These are phyloP conservation scores for Nasonia vitripennis DNA, from an alignment of 1,140 invertebrate species.

Conservation along the genomic window DNA sequence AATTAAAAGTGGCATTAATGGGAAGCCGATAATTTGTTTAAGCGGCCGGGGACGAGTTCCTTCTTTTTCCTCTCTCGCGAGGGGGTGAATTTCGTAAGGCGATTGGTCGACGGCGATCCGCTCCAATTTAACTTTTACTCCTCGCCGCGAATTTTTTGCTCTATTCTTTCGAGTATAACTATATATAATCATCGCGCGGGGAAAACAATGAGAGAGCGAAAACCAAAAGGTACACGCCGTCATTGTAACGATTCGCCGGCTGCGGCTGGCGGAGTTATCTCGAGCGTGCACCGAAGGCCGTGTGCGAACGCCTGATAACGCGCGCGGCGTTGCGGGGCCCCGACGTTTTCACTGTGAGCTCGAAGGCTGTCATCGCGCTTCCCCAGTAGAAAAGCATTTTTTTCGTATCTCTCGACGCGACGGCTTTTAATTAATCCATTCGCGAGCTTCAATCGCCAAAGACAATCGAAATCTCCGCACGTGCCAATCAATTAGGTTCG, in stretches of 20 bases:
- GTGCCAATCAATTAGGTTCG: not conserved
- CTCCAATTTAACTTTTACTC: no score
- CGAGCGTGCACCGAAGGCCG: not conserved
- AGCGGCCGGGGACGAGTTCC: not conserved
- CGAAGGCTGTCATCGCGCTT: not conserved
- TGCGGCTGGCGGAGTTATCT: not conserved
- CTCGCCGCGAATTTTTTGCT: no score
- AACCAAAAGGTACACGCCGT: not conserved
- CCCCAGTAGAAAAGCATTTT: not conserved
- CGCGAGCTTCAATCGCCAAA: not conserved
- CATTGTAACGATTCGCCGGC: not conserved
- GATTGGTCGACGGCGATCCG: no score
- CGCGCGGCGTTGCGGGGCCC: no score
- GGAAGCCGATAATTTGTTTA: slow-evolving; percentile 32
- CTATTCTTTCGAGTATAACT: no score
- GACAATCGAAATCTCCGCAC: not conserved
- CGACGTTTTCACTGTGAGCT: not conserved
- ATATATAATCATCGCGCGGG: not conserved
- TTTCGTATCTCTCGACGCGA: not conserved
- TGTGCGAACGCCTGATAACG: slow-evolving; percentile 12
- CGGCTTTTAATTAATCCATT: not conserved
- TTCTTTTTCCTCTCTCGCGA: no score
- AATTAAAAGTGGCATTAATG: slow-evolving; percentile 57
- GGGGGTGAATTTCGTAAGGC: no score
- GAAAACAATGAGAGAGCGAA: not conserved